phyloP scores from a whole-genome alignment of 2,888 invertebrate species.

The Prosopocoilus inquinatus region DNA sequence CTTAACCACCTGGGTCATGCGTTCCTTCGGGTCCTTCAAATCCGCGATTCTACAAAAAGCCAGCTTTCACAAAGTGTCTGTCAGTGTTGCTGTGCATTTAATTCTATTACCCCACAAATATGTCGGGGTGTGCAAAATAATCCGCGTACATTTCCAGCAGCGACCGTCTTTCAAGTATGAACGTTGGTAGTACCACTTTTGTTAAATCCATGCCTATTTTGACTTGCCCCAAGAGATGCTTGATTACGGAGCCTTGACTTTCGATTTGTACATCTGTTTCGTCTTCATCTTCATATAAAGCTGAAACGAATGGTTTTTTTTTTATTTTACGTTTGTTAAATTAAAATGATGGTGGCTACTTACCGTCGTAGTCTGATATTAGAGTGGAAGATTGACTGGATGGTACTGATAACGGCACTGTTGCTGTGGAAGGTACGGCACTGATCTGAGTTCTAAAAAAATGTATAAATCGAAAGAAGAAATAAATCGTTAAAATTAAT shows the following conservation, averaged over 20 bases:
- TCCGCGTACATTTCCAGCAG: conserved; percentile 99
- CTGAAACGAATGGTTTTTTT: conserved; percentile 51
- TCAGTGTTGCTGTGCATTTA: background rate
- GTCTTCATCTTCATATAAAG: conserved; percentile 88
- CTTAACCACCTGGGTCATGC: conserved; percentile 90
- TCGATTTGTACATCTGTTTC: conserved; percentile 91
- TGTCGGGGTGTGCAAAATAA: conserved; percentile 98
- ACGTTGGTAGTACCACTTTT: conserved; percentile 97
- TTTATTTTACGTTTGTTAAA: too few species aligned
- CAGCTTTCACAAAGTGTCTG: background rate
- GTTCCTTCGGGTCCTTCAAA: conserved; percentile 77
- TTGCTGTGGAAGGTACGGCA: background rate
- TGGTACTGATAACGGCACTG: conserved; percentile 4
- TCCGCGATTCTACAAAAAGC: conserved; percentile 75
- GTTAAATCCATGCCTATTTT: conserved; percentile 99
- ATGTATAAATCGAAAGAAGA: background rate
- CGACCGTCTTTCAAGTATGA: conserved; percentile 95
- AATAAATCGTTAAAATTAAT: background rate
- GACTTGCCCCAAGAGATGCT: conserved; percentile 95
- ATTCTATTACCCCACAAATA: conserved; percentile 76
- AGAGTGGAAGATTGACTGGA: conserved; percentile 6
- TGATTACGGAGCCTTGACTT: conserved; percentile 94
- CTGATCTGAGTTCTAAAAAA: background rate
- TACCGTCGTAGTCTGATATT: conserved; percentile 70
- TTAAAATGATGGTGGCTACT: conserved; percentile 18